Conservation (phyloP, 2,797 vertebrate species). For the Syndactyla subalaris region DNA sequence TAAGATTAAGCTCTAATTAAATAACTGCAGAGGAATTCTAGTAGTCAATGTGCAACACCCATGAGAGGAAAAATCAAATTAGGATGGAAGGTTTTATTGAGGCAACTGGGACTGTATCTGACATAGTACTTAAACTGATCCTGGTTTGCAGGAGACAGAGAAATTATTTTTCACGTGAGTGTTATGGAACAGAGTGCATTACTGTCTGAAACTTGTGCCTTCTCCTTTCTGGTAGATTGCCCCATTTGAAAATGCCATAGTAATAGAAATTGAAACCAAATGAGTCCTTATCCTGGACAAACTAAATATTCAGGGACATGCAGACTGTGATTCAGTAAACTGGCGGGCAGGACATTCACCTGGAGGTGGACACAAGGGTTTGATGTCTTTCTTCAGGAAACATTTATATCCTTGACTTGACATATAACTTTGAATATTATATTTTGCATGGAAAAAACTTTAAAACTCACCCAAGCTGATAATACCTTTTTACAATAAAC, state of each 20-base stretch:
- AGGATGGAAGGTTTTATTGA: constrained; percentile 6
- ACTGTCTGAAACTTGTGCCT: not conserved
- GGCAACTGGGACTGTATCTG: not conserved
- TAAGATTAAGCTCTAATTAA: constrained; percentile 32
- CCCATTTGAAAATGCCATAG: not conserved
- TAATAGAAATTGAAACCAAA: not conserved
- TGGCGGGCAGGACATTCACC: not conserved
- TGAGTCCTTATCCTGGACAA: not conserved
- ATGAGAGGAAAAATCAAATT: constrained; percentile 29
- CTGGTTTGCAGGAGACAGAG: not conserved
- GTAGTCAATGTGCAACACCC: not conserved
- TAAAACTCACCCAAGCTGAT: not conserved
- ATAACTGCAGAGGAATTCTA: not conserved
- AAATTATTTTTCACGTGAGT: not conserved
- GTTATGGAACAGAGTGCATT: not conserved
- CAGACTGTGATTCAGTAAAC: not conserved
- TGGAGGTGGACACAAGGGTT: rapidly evolving
- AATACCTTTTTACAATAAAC: not conserved
- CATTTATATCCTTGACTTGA: not conserved
- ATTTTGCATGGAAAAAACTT: not conserved
- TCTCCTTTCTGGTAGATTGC: not conserved
- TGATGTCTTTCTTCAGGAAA: not conserved
- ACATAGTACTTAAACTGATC: not conserved
- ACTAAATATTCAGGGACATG: not conserved
- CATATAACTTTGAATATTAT: not conserved